Evolutionary conservation across 2,888 invertebrate genomes (phyloP).

Genomic region (Yponomeuta evonymella): DNA sequence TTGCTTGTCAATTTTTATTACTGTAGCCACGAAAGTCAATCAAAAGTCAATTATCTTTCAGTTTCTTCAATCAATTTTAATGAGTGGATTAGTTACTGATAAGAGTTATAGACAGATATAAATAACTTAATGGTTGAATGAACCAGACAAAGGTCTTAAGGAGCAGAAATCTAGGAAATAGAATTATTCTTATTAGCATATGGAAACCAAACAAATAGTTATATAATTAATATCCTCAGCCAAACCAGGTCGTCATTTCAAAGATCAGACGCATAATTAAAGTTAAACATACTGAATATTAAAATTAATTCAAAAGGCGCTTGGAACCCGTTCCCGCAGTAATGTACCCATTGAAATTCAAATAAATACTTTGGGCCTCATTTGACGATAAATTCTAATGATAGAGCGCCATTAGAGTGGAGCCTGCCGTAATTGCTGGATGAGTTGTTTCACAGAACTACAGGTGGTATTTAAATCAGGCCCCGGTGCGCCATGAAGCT

Average conservation of each 20-base stretch:
- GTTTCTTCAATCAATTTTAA: too few species aligned
- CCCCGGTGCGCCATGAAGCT: conserved; percentile 26
- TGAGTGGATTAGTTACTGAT: too few species aligned
- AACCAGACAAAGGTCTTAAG: neutral
- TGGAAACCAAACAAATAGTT: conserved; percentile 3
- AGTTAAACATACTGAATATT: conserved; percentile 17
- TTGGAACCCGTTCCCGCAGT: conserved; percentile 30
- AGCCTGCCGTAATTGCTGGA: conserved; percentile 51
- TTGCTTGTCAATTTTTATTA: too few species aligned
- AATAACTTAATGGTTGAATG: too few species aligned
- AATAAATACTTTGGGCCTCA: conserved; percentile 38
- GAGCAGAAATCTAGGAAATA: neutral
- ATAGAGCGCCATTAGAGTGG: conserved; percentile 51
- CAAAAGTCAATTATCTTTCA: too few species aligned
- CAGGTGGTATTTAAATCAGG: conserved; percentile 61
- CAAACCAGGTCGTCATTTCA: neutral
- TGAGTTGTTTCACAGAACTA: conserved; percentile 40
- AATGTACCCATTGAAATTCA: conserved; percentile 39
- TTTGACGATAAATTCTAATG: conserved; percentile 48
- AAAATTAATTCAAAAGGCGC: conserved; percentile 38
- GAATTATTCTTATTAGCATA: neutral
- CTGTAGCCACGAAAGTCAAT: too few species aligned
- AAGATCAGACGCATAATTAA: conserved; percentile 13
- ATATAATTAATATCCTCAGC: conserved; percentile 8
- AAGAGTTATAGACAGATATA: too few species aligned